Conservation (phyloP, 2,113 vertebrate species). For the Numenius arquata region DNA sequence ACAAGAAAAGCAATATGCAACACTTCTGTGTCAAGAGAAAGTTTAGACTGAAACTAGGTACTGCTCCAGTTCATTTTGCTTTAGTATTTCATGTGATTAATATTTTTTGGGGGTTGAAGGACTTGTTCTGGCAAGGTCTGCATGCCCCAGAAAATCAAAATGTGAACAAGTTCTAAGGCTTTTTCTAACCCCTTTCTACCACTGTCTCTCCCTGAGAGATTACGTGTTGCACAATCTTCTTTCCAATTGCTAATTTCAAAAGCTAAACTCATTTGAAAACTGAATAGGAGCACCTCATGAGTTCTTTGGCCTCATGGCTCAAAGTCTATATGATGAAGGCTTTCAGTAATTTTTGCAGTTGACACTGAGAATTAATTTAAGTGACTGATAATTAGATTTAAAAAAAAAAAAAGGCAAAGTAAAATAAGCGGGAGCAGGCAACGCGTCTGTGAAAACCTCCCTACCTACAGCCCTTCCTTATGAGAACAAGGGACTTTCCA, state of each 20-base stretch:
- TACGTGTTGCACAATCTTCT: not conserved
- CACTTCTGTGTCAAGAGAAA: not conserved
- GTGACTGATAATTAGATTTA: not conserved
- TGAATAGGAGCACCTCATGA: not conserved
- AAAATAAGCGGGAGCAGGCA: not conserved
- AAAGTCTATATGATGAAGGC: not conserved
- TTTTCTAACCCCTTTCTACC: not conserved
- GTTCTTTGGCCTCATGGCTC: not conserved
- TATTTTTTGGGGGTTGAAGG: not conserved
- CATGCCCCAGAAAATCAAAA: not conserved
- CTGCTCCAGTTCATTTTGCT: not conserved
- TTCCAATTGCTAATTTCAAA: not conserved
- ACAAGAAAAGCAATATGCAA: not conserved
- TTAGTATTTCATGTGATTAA: not conserved
- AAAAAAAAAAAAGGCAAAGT: not conserved
- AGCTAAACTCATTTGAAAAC: not conserved
- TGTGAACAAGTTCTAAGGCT: not conserved
- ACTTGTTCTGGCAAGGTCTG: not conserved
- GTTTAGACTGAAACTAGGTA: not conserved
- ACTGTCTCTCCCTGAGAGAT: not conserved
- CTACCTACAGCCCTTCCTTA: not conserved
- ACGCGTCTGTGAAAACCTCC: not conserved
- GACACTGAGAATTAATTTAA: not conserved
- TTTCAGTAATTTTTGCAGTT: not conserved
- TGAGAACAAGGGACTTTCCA: not conserved